Base-by-base conservation (phyloP, 1,140 invertebrate genomes). In the Aphelinus atriplicis region DNA sequence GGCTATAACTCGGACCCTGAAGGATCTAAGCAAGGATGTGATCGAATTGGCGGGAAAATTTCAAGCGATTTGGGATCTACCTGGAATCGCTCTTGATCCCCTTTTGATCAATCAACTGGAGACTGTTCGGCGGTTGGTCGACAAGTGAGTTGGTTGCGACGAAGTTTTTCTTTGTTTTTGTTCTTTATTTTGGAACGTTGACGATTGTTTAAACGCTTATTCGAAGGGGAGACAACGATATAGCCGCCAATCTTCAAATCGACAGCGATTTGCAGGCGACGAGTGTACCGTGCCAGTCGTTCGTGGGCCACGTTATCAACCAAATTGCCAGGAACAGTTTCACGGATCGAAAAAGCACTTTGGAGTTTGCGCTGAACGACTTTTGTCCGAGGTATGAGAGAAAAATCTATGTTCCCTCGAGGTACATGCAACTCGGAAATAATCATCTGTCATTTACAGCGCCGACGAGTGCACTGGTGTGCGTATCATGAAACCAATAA, bases 41-140 rank as follows among this genome's bases (percentile, higher is more conserved):
- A 60, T 85, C 4, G 77, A 84, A 72, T 78, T 81, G n/a, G 84
- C 84, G 10, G 83, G 81, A 1, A 83, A 78, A 66, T 78, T 80
- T 46, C 78, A 83, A 10, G 51, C 84, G 4, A 71, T 86, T 10
- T 86, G 84, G 84, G 81, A 81, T 65, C 79, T 75, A 1, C 78
- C 83, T 6, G 84, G 84, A 7, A 74, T 86, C 6, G 77, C 79
- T 4, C 69, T 84, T 7, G 73, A 80, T 48, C 83, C 84, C 10
- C 60, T 51, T 7, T 2, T n/a, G 7, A 45, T 58, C 47, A n/a
- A 47, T 2, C 64, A 77, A n/a, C 47, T 77, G 48, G 71, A 69
- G 26, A 73, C 7, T 26, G 7, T 66, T 1, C 6, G 2, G 50
- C 51, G 3, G 45, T 51, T 70, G 4, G 0, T 72, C 5, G 48